Evolutionary conservation across 2,797 vertebrate genomes (phyloP).

Genomic region (Cyclopterus lumpus): DNA sequence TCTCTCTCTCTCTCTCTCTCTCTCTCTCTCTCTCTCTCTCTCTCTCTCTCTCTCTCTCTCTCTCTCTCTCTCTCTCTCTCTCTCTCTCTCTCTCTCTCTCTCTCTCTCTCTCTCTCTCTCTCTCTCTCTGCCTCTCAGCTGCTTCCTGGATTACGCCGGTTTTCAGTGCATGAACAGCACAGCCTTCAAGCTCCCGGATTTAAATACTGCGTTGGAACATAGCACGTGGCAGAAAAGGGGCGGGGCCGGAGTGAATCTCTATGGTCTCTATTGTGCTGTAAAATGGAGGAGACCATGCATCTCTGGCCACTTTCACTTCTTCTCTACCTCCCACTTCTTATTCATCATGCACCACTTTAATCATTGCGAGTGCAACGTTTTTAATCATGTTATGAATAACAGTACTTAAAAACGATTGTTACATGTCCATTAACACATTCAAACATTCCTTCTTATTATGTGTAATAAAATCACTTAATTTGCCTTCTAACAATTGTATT

Average conservation of each 20-base stretch:
- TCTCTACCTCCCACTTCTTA: slow-evolving; percentile 42
- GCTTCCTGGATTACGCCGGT: slow-evolving; percentile 73
- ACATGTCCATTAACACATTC: background rate
- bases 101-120: slow-evolving; percentile 29
- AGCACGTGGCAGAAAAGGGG: slow-evolving; percentile 76
- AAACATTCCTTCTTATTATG: background rate
- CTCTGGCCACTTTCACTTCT: slow-evolving; percentile 53
- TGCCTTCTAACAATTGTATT: background rate
- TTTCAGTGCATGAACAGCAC: slow-evolving; percentile 65
- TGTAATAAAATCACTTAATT: background rate
- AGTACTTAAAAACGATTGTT: background rate
- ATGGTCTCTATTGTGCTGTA: slow-evolving; percentile 62
- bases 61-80: slow-evolving; percentile 22
- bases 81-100: slow-evolving; percentile 27
- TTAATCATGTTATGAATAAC: background rate
- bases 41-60: slow-evolving; percentile 52
- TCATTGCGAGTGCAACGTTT: slow-evolving; percentile 20
- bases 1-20: slow-evolving; percentile 50
- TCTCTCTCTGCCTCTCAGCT: slow-evolving; percentile 54
- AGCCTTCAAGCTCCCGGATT: slow-evolving; percentile 74
- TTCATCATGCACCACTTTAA: slow-evolving; percentile 36
- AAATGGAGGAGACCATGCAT: slow-evolving; percentile 61
- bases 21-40: slow-evolving; percentile 43
- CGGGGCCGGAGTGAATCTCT: slow-evolving; percentile 58
- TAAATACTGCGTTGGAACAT: slow-evolving; percentile 79